Percentiles rank a stretch among this genome's conserved stretches.
Evolutionary conservation across 2,113 vertebrate genomes (phyloP).

Genomic region (Hiodon tergisus): DNA sequence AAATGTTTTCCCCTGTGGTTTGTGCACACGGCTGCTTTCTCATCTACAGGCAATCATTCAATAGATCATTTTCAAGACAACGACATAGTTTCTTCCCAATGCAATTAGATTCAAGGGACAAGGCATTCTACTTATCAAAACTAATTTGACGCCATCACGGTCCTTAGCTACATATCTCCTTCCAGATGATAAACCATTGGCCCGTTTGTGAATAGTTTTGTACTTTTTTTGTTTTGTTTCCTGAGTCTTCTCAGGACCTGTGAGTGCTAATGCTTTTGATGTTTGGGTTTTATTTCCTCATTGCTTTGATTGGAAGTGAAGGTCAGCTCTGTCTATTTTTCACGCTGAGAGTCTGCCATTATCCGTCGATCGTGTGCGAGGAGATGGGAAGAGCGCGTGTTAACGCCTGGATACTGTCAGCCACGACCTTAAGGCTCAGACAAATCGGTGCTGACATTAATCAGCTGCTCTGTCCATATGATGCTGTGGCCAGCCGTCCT

Average conservation of each 20-base stretch:
- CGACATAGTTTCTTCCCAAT: not conserved
- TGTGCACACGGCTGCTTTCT: not conserved
- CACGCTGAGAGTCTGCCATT: too few species aligned
- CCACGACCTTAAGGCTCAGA: too few species aligned
- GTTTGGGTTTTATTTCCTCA: not conserved
- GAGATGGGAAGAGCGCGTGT: too few species aligned
- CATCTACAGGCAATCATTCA: not conserved
- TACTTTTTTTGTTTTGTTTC: too few species aligned
- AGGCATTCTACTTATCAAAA: not conserved
- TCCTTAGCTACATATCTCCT: not conserved
- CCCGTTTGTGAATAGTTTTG: too few species aligned
- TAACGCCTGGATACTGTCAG: too few species aligned
- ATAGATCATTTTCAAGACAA: not conserved
- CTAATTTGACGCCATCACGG: slow-evolving; percentile 9
- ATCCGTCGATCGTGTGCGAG: too few species aligned
- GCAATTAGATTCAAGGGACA: not conserved
- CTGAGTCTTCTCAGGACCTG: not conserved
- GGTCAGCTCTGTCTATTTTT: not conserved
- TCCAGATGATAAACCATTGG: slow-evolving; percentile 10
- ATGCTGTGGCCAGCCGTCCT: too few species aligned
- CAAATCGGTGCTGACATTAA: too few species aligned
- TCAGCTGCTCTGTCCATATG: too few species aligned
- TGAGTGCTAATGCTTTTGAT: not conserved
- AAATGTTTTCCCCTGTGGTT: too few species aligned
- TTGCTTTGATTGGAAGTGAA: not conserved